These are phyloP conservation scores for Pseudolaguvia tuberculata DNA, from an alignment of 2,113 vertebrate species.

Conservation along the genomic window DNA sequence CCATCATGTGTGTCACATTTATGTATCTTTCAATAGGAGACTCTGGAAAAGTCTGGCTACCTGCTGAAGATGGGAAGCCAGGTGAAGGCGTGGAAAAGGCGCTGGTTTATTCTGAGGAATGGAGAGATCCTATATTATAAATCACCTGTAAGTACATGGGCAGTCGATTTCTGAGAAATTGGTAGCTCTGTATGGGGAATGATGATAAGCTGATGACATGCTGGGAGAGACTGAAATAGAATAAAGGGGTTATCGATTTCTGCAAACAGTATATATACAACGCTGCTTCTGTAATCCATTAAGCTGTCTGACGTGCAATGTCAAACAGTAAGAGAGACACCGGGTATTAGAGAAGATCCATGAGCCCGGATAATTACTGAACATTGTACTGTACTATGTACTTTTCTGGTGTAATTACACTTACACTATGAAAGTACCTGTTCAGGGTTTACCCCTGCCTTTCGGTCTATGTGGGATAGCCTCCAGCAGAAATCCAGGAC, in stretches of 20 bases:
- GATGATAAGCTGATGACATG: slow-evolving; percentile 21
- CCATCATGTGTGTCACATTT: neutral
- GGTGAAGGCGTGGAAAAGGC: slow-evolving; percentile 83
- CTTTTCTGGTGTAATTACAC: too few species aligned
- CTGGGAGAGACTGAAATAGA: slow-evolving; percentile 1
- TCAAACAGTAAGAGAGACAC: neutral
- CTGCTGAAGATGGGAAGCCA: slow-evolving; percentile 84
- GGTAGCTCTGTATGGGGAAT: slow-evolving; percentile 1
- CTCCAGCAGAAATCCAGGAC: too few species aligned
- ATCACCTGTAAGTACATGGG: slow-evolving; percentile 75
- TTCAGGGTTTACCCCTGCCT: too few species aligned
- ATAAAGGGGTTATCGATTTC: neutral
- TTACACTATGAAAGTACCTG: too few species aligned
- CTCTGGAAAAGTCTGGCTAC: slow-evolving; percentile 83
- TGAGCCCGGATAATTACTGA: too few species aligned
- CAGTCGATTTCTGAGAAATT: neutral
- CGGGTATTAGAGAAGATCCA: too few species aligned
- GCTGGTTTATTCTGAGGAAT: slow-evolving; percentile 86
- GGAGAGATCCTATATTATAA: slow-evolving; percentile 86
- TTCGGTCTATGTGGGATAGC: too few species aligned
- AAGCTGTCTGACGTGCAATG: neutral
- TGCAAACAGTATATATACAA: neutral
- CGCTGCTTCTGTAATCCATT: neutral
- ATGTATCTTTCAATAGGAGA: slow-evolving; percentile 66
- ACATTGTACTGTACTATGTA: too few species aligned